Base-by-base conservation (phyloP, 2,888 invertebrate genomes). In the Nomada ruficornis region DNA sequence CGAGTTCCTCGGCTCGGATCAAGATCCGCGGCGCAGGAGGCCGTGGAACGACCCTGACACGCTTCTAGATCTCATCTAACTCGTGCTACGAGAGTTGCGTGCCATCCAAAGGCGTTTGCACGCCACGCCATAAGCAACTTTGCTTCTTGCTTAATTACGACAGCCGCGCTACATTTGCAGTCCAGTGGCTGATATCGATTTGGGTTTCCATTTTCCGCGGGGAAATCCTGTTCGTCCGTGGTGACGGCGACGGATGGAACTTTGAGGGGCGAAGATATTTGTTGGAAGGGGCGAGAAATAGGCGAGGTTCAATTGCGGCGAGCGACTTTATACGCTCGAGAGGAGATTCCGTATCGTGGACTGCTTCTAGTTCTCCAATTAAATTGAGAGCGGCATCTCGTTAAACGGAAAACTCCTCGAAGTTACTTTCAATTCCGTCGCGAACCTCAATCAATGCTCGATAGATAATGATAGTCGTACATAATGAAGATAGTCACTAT, bases 41-140 rank as follows among this genome's bases (percentile, higher is more conserved):
- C 70, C 63, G 44, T 44, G 42, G 60, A 50, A 62, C 65, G 81
- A 59, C 86, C 86, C 84, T 83, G 83, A 82, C 83, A 83, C 78
- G 72, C 67, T 82, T 83, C 64, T 59, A 60, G 72, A 69, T 82
- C 77, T 71, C 75, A 69, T 75, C 71, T 68, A 63, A 57, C 65
- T 36, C 50, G 42, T n/a, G 70, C 36, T 57, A 54, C 59, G 63
- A 47, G 60, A 44, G 57, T 60, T 60, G 20, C 65, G 10, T 50
- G 70, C 50, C 50, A 1, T 15, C 75, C 55, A 42, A 59, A 68
- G 42, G 63, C 75, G 63, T 69, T 79, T 64, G 26, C 74, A 64
- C 57, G 36, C 47, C 42, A 11, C 29, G 52, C 57, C 69, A 44
- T 79, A 63, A 78, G 67, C 57, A 23, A 62, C 42, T 47, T 29